A percentile compares a stretch with the other conserved stretches of the same genome.
phyloP scores from a whole-genome alignment of 1,140 invertebrate species.

The Drosophila lacertosa region DNA sequence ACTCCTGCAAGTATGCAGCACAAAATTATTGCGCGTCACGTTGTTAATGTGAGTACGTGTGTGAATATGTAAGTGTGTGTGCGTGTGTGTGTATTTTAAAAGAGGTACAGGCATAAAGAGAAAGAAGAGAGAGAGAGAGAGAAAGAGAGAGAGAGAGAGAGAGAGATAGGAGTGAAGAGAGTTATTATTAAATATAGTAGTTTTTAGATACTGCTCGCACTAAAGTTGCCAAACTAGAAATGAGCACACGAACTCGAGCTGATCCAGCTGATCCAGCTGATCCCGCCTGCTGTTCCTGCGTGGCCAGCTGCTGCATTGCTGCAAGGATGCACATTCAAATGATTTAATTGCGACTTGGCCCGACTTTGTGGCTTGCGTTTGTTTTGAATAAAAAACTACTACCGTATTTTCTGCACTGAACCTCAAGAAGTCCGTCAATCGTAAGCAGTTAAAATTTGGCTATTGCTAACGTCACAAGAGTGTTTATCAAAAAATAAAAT shows the following conservation, averaged over 20 bases:
- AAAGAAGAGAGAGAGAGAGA: constrained; percentile 19
- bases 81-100: constrained; percentile 1
- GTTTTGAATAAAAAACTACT: constrained; percentile 83
- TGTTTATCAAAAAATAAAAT: constrained; percentile 10
- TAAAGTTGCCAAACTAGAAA: constrained; percentile 10
- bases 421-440: constrained; percentile 54
- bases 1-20: constrained; percentile 90
- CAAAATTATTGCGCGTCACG: constrained; percentile 22
- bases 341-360: constrained; percentile 29
- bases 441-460: constrained; percentile 17
- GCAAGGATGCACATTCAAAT: constrained; percentile 34
- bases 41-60: not conserved
- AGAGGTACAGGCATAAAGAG: constrained; percentile 1
- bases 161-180: not conserved
- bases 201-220: constrained; percentile 6
- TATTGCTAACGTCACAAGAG: constrained; percentile 13
- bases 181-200: constrained; percentile 7
- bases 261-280: constrained; percentile 41
- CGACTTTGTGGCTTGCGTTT: constrained; percentile 29
- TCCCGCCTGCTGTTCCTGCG: constrained; percentile 37
- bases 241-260: constrained; percentile 16
- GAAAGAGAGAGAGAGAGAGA: constrained; percentile 5
- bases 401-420: constrained; percentile 84
- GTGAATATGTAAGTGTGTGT: constrained; percentile 1
- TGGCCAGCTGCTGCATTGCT: constrained; percentile 17